phyloP scores from a whole-genome alignment of 2,113 vertebrate genomes.

The Thamnophis sirtalis region DNA sequence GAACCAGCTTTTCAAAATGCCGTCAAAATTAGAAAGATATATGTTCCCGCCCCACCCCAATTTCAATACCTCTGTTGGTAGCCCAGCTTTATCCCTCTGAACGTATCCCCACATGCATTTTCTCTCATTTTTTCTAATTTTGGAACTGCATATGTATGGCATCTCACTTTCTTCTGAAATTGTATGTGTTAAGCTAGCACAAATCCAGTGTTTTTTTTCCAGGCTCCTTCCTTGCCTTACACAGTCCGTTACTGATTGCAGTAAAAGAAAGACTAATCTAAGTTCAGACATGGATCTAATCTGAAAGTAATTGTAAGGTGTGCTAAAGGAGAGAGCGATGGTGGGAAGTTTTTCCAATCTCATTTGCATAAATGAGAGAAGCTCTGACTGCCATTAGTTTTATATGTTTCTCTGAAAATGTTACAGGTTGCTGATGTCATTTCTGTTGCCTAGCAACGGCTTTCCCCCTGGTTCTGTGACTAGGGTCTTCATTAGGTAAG shows the following conservation, averaged over 20 bases:
- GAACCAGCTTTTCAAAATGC: not conserved
- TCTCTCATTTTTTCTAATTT: constrained; percentile 12
- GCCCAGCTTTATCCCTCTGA: not conserved
- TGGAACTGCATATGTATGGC: not conserved
- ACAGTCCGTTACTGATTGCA: not conserved
- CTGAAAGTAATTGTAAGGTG: constrained; percentile 1
- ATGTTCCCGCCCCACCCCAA: not conserved
- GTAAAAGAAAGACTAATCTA: constrained; percentile 31
- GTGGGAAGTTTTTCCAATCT: not conserved
- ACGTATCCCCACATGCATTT: not conserved
- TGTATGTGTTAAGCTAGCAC: not conserved
- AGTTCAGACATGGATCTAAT: not conserved
- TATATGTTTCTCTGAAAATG: constrained; percentile 18
- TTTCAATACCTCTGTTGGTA: not conserved
- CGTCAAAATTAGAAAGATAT: not conserved
- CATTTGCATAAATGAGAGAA: constrained; percentile 9
- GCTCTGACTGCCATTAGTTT: constrained; percentile 8
- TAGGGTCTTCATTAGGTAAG: constrained; percentile 58
- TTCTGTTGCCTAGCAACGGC: constrained; percentile 73
- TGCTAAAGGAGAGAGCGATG: not conserved
- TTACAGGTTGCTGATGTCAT: constrained; percentile 72
- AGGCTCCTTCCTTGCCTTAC: constrained; percentile 21
- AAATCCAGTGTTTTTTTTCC: constrained; percentile 24
- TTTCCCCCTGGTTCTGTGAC: constrained; percentile 64
- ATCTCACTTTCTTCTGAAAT: not conserved